Conservation (phyloP, 2,888 invertebrate species). For the Linhomoeus sp. region DNA sequence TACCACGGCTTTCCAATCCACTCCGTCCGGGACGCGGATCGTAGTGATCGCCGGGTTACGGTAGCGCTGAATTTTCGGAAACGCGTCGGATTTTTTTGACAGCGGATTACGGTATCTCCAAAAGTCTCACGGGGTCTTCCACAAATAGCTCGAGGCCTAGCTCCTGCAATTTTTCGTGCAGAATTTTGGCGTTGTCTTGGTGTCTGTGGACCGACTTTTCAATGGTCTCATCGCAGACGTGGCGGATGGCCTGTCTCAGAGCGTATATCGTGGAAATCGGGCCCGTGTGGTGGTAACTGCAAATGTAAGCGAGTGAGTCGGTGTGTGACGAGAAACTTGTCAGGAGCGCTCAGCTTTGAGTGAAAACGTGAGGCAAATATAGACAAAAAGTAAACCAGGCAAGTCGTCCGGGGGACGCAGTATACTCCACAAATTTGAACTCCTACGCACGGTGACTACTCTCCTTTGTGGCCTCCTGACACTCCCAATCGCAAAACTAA, state of each 20-base stretch:
- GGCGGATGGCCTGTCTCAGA: constrained; percentile 53
- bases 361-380: no score
- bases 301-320: no score
- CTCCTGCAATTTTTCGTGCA: constrained; percentile 46
- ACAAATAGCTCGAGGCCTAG: constrained; percentile 51
- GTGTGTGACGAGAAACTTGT: no score
- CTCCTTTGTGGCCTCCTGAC: no score
- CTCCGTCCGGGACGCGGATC: constrained; percentile 43
- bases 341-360: no score
- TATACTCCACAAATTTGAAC: no score
- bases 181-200: constrained; percentile 41
- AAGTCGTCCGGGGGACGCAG: no score
- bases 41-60: constrained; percentile 36
- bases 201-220: constrained; percentile 42
- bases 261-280: constrained; percentile 59
- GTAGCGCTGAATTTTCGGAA: background rate
- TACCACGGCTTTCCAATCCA: constrained; percentile 43
- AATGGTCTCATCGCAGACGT: constrained; percentile 44
- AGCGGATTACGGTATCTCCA: background rate
- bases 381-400: no score
- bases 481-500: no score
- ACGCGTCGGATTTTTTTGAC: background rate
- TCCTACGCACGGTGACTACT: no score
- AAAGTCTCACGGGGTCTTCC: constrained; percentile 36
- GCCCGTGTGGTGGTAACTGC: constrained; percentile 70